Evolutionary conservation across 2,888 invertebrate species (phyloP).

Genomic region (Pristionchus fissidentatus): DNA sequence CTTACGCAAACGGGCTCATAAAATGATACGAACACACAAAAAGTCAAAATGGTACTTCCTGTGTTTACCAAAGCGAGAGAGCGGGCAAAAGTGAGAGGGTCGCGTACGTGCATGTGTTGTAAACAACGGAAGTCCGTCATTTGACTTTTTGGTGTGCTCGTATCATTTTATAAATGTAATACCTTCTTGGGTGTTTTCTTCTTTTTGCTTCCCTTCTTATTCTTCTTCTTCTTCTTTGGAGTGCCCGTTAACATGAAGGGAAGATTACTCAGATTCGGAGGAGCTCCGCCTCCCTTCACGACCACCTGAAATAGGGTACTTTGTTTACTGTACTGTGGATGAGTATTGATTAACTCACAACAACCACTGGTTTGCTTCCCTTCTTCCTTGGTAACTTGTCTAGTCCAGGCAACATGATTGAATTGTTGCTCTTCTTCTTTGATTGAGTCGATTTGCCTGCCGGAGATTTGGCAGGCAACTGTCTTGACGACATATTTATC

Average conservation of each 20-base stretch:
- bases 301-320: neutral
- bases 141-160: too few species aligned
- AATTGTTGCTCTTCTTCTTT: neutral
- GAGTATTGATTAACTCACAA: neutral
- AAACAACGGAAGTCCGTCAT: too few species aligned
- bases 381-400: constrained; percentile 1
- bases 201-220: constrained; percentile 8
- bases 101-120: too few species aligned
- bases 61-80: too few species aligned
- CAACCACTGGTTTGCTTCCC: constrained; percentile 9
- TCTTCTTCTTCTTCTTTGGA: constrained; percentile 2
- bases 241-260: too few species aligned
- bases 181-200: neutral
- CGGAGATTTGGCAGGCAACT: constrained; percentile 6
- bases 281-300: neutral
- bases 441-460: neutral
- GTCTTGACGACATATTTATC: too few species aligned
- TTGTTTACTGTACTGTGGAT: neutral
- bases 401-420: neutral
- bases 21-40: too few species aligned
- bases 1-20: too few species aligned
- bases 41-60: too few species aligned
- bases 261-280: constrained; percentile 7
- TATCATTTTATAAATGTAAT: too few species aligned
- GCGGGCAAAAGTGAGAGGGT: too few species aligned